Evolutionary conservation across 2,113 vertebrate genomes (phyloP).

Genomic region (Nipponia nippon): DNA sequence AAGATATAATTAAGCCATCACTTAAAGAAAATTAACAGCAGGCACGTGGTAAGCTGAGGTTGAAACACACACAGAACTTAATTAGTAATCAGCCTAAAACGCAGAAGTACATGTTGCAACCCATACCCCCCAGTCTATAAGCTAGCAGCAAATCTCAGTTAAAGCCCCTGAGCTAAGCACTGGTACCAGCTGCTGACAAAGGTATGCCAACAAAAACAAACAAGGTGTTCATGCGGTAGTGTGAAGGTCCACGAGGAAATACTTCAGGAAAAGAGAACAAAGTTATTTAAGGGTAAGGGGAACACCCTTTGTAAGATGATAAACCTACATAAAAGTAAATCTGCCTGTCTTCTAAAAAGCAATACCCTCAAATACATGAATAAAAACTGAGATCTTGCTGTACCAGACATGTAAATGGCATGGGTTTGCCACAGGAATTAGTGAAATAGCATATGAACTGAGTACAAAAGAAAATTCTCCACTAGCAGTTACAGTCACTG

Average conservation of each 20-base stretch:
- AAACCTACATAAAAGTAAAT: background rate
- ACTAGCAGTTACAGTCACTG: background rate
- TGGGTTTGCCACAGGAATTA: background rate
- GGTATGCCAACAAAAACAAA: background rate
- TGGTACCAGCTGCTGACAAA: background rate
- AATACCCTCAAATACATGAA: background rate
- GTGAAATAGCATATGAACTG: background rate
- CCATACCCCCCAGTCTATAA: background rate
- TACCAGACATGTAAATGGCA: background rate
- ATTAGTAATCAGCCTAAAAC: background rate
- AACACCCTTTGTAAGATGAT: background rate
- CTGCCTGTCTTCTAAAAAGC: background rate
- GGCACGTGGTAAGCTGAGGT: background rate
- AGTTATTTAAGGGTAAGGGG: background rate
- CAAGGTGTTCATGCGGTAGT: rapidly evolving
- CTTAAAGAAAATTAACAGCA: background rate
- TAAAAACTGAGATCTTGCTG: background rate
- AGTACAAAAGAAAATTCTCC: background rate
- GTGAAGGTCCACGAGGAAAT: rapidly evolving
- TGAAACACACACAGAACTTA: background rate
- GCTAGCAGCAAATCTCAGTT: background rate
- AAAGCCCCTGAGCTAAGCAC: background rate
- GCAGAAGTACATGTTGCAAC: background rate
- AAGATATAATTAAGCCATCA: background rate
- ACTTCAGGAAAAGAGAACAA: background rate